These are phyloP conservation scores for Epirrita christyi DNA, from an alignment of 2,888 invertebrate genomes.

Conservation along the genomic window DNA sequence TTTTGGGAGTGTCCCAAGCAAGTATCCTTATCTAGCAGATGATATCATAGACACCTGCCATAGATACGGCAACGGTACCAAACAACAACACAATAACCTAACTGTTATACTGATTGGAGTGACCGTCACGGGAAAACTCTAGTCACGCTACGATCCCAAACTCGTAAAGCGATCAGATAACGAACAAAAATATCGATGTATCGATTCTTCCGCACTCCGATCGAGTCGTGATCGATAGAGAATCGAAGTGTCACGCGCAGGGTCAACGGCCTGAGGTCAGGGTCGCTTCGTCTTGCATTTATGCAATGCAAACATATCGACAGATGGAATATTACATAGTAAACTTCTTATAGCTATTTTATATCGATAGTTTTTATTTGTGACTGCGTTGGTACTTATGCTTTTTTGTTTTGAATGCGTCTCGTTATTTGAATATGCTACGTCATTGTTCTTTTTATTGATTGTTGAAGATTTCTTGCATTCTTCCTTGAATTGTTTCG, in stretches of 20 bases:
- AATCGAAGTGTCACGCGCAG: constrained; percentile 83
- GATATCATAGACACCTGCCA: constrained; percentile 63
- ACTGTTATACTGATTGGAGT: constrained; percentile 73
- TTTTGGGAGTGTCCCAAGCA: neutral
- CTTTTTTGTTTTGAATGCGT: constrained; percentile 45
- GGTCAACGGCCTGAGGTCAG: constrained; percentile 78
- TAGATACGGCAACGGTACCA: constrained; percentile 68
- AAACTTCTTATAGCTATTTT: constrained; percentile 75
- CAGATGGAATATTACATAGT: constrained; percentile 75
- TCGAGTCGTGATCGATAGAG: constrained; percentile 83
- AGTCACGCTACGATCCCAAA: constrained; percentile 64
- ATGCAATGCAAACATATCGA: constrained; percentile 62
- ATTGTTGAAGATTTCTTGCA: constrained; percentile 19
- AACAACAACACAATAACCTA: constrained; percentile 68
- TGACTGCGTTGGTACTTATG: constrained; percentile 46
- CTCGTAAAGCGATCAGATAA: constrained; percentile 67
- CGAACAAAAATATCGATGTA: constrained; percentile 71
- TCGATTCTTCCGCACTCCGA: constrained; percentile 68
- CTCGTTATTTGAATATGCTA: constrained; percentile 37
- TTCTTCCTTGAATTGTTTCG: constrained; percentile 15
- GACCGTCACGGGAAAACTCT: constrained; percentile 59
- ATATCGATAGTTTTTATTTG: constrained; percentile 59
- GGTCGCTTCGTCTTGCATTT: constrained; percentile 75
- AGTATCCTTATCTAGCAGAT: constrained; percentile 21
- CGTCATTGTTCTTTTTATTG: constrained; percentile 33